Percentiles rank a stretch among this genome's conserved stretches.
Conservation (phyloP, 1,140 invertebrate species). For the Caenorhabditis briggsae region DNA sequence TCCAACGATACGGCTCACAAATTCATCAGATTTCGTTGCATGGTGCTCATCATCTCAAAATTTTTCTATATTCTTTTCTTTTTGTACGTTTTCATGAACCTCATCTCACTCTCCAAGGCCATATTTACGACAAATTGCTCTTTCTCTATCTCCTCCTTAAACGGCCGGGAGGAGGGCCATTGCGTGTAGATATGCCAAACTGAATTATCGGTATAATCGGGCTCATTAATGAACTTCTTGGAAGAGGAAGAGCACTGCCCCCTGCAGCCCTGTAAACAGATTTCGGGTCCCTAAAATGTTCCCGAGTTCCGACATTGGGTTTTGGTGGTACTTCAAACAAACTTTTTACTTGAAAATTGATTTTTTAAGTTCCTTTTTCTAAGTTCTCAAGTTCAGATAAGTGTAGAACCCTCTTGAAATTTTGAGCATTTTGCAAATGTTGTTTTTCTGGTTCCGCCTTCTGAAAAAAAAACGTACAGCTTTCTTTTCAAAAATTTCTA, state of each 20-base stretch:
- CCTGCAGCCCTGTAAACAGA: too few species aligned
- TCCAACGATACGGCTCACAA: constrained; percentile 16
- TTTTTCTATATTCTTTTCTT: not conserved
- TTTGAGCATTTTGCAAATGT: too few species aligned
- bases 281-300: not conserved
- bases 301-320: not conserved
- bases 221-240: constrained; percentile 30
- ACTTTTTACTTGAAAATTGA: not conserved
- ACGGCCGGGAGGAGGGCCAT: not conserved
- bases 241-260: not conserved
- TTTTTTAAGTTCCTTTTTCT: not conserved
- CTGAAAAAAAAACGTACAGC: too few species aligned
- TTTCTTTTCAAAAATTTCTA: not conserved
- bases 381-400: not conserved
- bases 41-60: not conserved
- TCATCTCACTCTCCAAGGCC: constrained; percentile 2
- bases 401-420: too few species aligned
- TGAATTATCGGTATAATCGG: constrained; percentile 51
- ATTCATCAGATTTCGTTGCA: constrained; percentile 54
- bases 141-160: not conserved
- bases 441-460: too few species aligned
- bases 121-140: constrained; percentile 39
- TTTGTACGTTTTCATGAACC: not conserved
- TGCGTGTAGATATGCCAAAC: constrained; percentile 43
- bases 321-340: not conserved